Base-by-base conservation (phyloP, 2,888 invertebrate species). In the Cheilosia vulpina region DNA sequence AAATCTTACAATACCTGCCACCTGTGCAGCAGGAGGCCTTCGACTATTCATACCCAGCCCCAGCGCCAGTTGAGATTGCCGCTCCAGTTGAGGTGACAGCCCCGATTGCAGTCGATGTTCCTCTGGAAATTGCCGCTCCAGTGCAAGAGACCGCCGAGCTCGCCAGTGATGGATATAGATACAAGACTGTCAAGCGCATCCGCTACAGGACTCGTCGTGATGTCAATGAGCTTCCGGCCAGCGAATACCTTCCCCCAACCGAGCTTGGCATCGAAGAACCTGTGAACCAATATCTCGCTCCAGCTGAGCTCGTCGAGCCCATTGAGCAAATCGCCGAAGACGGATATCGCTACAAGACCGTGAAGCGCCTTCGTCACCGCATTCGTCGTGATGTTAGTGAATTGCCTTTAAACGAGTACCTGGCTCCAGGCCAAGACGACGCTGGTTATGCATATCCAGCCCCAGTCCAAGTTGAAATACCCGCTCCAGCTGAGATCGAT, bases 171-270 rank as follows among this genome's bases (percentile, higher is more conserved):
- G 88, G 88, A 34, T 88, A 89, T 50, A 83, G 87, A 50, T 89
- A 89, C 63, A 89, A 79, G 76, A 87, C 87, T 4, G 82, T 88
- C 0, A 68, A 52, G 13, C 88, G 88, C 47, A 83, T 82, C 57
- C 88, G 88, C 17, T 69, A 82, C 15, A 87, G 88, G 11, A 87
- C 89, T 53, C 90, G 90, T 88, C 90, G 90, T 89, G 91, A 91
- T 89, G 90, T 90, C 4, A 90, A 87, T 79, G 88, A 91, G n/a
- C 80, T 90, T 58, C 87, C 88, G 6, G 62, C 87, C 65, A 88
- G 77, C 76, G 89, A 90, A 45, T 90, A 90, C 87, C 66, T 90
- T 83, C 89, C 81, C 4, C 63, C 81, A 41, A 57, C 9, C 27
- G 63, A 69, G 27, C 4, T 52, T 0, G 9, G 45, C 17, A 15